These are phyloP conservation scores for Galerucella calmariensis DNA, from an alignment of 2,888 invertebrate species.

Conservation along the genomic window DNA sequence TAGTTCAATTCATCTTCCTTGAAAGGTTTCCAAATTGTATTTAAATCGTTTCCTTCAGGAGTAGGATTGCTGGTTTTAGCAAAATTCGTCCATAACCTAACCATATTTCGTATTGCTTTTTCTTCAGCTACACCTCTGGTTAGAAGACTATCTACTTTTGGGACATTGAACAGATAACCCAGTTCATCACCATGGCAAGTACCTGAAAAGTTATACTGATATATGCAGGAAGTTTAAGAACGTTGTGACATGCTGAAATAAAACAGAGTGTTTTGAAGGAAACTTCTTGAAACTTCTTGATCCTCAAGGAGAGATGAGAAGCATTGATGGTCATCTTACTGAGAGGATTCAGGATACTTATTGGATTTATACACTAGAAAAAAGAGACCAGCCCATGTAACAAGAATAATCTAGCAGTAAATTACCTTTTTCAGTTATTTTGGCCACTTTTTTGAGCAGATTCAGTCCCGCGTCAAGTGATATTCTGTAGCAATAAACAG, in stretches of 20 bases:
- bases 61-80: constrained; percentile 52
- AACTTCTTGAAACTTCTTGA: too few relatives aligned
- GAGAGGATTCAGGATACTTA: too few relatives aligned
- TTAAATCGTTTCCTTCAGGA: constrained; percentile 35
- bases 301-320: too few relatives aligned
- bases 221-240: too few relatives aligned
- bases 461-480: constrained; percentile 36
- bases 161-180: constrained; percentile 49
- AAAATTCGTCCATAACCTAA: constrained; percentile 55
- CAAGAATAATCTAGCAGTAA: background rate
- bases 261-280: too few relatives aligned
- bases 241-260: too few relatives aligned
- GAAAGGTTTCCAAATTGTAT: constrained; percentile 50
- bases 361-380: background rate
- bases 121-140: constrained; percentile 42
- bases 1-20: constrained; percentile 47
- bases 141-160: constrained; percentile 2
- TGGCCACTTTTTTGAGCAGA: constrained; percentile 22
- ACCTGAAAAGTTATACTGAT: constrained; percentile 41
- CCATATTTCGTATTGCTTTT: constrained; percentile 43
- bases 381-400: too few relatives aligned
- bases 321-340: too few relatives aligned
- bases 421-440: constrained; percentile 24
- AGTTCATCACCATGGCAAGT: constrained; percentile 52
- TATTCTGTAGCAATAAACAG: constrained; percentile 38